Base-by-base conservation (phyloP, 2,797 vertebrate species). In the Centroberyx gerrardi region DNA sequence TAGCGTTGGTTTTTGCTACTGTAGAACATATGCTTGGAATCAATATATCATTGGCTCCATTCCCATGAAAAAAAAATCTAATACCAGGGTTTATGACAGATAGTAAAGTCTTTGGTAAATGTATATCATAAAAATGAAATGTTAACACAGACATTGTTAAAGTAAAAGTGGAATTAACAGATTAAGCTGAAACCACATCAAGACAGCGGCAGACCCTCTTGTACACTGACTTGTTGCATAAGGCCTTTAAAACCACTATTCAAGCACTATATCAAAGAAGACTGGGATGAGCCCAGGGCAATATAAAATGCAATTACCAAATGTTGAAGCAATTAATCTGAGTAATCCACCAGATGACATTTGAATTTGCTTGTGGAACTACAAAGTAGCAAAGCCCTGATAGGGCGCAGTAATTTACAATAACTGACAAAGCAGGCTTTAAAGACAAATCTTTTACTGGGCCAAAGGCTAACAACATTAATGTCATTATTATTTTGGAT, bases 121-220 rank as follows among this genome's bases (percentile, higher is more conserved):
- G 82, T 84, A 74, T 74, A 83, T 82, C 86, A 88, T 93, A 92
- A 93, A 94, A 93, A 80, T 83, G 59, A 93, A 93, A 90, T 80
- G 88, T 93, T 92, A 86, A 90, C 86, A 91, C 78, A 17, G 84
- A 91, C 82, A 70, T 66, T 74, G 87, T 83, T 87, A 88, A 90
- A 87, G 86, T 87, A 91, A 79, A 84, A 91, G 80, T 92, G 83
- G 92, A 93, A 90, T 91, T 88, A 88, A 90, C 88, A 92, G 92
- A 88, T 89, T 70, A 82, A 84, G 86, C 27, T 59, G 74, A 82
- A 91, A 88, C 94, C 93, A 94, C 92, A 93, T 94, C 90, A 95
- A 94, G 90, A 93, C 85, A 87, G 88, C 69, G 78, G 87, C 72
- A 79, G 78, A 73, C 76, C 84, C 75, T 90, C 84, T 81, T 60